These are phyloP conservation scores for Thera britannica DNA, from an alignment of 2,888 invertebrate genomes.

Conservation along the genomic window DNA sequence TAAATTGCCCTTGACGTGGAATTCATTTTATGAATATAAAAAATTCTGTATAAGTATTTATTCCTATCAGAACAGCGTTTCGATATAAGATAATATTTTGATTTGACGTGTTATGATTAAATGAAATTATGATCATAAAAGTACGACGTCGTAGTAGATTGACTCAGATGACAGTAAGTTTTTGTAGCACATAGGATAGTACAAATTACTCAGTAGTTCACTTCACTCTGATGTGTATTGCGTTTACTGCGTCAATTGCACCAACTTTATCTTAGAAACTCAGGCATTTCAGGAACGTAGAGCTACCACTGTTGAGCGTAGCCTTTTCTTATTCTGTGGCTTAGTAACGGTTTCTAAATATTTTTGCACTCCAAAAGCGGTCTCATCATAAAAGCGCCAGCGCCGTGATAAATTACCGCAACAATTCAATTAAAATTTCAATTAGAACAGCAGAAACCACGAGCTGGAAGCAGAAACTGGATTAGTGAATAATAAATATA, in stretches of 20 bases:
- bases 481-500: constrained; percentile 53
- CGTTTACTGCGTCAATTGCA: too few relatives aligned
- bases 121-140: too few relatives aligned
- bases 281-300: too few relatives aligned
- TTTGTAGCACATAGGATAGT: too few relatives aligned
- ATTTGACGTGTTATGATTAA: too few relatives aligned
- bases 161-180: too few relatives aligned
- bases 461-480: constrained; percentile 45
- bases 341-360: constrained; percentile 1
- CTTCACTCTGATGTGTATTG: too few relatives aligned
- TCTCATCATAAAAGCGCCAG: constrained; percentile 23
- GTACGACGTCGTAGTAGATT: too few relatives aligned
- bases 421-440: constrained; percentile 48
- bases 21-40: neutral
- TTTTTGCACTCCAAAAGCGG: constrained; percentile 10
- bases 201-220: too few relatives aligned
- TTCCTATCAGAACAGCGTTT: neutral
- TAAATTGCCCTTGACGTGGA: neutral
- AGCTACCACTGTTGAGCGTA: neutral
- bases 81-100: too few relatives aligned
- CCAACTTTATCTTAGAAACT: too few relatives aligned
- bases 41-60: neutral
- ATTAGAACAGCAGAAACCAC: constrained; percentile 45
- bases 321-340: neutral
- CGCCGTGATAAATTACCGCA: constrained; percentile 41